phyloP scores from a whole-genome alignment of 1,140 invertebrate species.

The Battus philenor region DNA sequence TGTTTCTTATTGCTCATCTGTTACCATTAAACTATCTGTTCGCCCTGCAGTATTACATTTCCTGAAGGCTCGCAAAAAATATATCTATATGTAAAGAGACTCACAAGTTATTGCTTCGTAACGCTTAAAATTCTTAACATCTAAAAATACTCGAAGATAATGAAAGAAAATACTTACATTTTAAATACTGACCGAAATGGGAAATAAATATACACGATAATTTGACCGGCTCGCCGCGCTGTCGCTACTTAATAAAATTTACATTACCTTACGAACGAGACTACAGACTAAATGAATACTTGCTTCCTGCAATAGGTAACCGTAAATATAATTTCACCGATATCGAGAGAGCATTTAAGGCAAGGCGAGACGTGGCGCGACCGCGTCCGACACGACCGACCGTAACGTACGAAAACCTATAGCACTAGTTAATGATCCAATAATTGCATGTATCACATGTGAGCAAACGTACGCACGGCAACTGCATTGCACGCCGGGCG shows the following conservation, averaged over 20 bases:
- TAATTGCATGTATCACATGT: conserved; percentile 26
- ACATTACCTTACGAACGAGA: conserved; percentile 59
- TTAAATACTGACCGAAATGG: conserved; percentile 74
- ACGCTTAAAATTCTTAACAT: conserved; percentile 37
- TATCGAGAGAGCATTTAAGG: conserved; percentile 72
- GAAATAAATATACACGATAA: conserved; percentile 70
- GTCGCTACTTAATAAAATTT: conserved; percentile 56
- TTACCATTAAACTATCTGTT: conserved; percentile 12
- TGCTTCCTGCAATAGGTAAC: conserved; percentile 72
- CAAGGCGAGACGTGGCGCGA: conserved; percentile 32
- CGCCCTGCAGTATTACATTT: conserved; percentile 14
- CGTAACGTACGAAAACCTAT: conserved; percentile 21
- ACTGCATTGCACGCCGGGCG: too few species aligned
- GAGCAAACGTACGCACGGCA: neutral
- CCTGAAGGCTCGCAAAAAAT: conserved; percentile 17
- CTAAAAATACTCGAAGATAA: conserved; percentile 48
- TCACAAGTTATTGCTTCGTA: conserved; percentile 55
- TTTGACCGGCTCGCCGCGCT: conserved; percentile 36
- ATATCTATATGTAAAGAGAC: conserved; percentile 22
- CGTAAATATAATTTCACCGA: conserved; percentile 68
- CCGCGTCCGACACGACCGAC: neutral
- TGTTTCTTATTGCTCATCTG: conserved; percentile 28
- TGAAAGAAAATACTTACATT: conserved; percentile 66
- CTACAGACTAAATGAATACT: conserved; percentile 68
- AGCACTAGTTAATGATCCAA: conserved; percentile 20